These are phyloP conservation scores for Apistogramma diplotaenia DNA, from an alignment of 2,113 vertebrate species.

Conservation along the genomic window DNA sequence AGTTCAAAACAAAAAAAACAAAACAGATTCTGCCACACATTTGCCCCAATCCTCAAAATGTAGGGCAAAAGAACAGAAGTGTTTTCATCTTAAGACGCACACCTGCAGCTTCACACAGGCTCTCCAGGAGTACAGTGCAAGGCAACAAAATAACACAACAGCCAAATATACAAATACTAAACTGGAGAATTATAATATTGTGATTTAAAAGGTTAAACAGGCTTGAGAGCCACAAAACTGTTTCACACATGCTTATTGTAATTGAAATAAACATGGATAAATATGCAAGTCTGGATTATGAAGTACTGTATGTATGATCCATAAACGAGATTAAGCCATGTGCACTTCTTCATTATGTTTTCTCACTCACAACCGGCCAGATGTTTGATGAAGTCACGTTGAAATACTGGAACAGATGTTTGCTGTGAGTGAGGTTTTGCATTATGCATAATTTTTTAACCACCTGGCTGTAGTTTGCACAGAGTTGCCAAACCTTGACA, in stretches of 20 bases:
- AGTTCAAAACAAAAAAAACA: constrained; percentile 8
- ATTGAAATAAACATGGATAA: background rate
- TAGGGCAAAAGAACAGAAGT: constrained; percentile 17
- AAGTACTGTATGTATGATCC: background rate
- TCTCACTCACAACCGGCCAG: constrained; percentile 54
- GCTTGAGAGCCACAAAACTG: background rate
- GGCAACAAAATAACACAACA: background rate
- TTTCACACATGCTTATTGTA: background rate
- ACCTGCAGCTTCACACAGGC: constrained; percentile 10
- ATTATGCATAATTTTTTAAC: constrained; percentile 52
- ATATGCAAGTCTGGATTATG: background rate
- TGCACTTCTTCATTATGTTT: constrained; percentile 35
- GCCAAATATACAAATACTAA: background rate
- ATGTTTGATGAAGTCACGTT: constrained; percentile 54
- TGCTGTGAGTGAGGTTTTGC: constrained; percentile 46
- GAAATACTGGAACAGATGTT: constrained; percentile 73
- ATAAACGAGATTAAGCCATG: constrained; percentile 17
- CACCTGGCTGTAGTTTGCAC: constrained; percentile 1
- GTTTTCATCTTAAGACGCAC: background rate
- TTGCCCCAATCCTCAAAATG: background rate
- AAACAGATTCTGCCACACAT: background rate
- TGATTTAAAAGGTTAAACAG: background rate
- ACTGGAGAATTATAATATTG: background rate
- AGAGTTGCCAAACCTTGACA: constrained; percentile 24
- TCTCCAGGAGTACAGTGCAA: background rate